Percentiles rank a stretch among this genome's conserved stretches.
These are phyloP conservation scores for Pao palembangensis DNA, from an alignment of 2,113 vertebrate species.

Conservation along the genomic window DNA sequence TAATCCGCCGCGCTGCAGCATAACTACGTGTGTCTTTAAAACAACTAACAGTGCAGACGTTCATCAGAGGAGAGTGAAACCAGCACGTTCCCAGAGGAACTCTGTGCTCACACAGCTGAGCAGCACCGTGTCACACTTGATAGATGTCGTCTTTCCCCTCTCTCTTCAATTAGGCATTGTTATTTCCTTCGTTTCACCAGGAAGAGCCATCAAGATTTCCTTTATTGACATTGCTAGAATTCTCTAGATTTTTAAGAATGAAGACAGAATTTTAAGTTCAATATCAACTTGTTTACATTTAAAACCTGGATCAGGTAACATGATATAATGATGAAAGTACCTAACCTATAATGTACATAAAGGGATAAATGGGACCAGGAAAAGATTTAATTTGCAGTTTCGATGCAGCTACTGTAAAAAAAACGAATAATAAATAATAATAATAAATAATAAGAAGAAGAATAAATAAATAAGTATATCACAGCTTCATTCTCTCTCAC, in stretches of 20 bases:
- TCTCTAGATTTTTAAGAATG: too few species aligned
- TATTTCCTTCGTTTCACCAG: background rate
- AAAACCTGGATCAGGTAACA: too few species aligned
- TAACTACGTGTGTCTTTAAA: background rate
- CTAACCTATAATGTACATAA: too few species aligned
- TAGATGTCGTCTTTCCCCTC: constrained; percentile 26
- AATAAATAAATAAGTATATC: background rate
- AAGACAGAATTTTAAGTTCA: too few species aligned
- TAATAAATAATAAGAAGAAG: too few species aligned
- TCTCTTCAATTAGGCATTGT: background rate
- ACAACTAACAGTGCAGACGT: background rate
- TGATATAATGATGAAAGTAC: too few species aligned
- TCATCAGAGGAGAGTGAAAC: constrained; percentile 24
- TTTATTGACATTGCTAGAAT: background rate
- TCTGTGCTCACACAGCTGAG: constrained; percentile 47
- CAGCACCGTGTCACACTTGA: constrained; percentile 35
- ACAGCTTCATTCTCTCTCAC: background rate
- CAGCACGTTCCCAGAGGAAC: constrained; percentile 41
- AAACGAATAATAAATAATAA: background rate
- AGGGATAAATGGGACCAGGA: too few species aligned
- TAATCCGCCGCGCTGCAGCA: too few species aligned
- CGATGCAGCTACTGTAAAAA: background rate
- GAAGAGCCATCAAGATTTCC: background rate
- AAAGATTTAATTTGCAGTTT: background rate
- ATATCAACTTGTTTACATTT: too few species aligned